These are phyloP conservation scores for Synodontis membranacea DNA, from an alignment of 2,113 vertebrate genomes.

Conservation along the genomic window DNA sequence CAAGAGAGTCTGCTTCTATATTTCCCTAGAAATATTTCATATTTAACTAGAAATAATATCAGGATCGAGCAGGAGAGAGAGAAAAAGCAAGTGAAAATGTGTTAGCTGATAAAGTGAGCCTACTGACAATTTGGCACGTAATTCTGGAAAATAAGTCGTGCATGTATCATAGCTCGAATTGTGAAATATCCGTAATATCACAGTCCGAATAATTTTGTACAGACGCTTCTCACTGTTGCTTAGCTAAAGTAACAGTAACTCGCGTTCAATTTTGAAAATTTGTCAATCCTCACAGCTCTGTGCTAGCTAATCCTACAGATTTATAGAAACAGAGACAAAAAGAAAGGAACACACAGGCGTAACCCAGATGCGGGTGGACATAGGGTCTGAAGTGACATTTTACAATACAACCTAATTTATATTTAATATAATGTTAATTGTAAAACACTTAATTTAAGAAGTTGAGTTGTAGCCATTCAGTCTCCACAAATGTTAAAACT, in stretches of 20 bases:
- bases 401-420: too few relatives aligned
- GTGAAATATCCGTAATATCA: not conserved
- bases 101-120: not conserved
- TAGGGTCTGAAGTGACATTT: not conserved
- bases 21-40: not conserved
- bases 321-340: not conserved
- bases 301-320: not conserved
- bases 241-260: not conserved
- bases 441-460: not conserved
- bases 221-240: not conserved
- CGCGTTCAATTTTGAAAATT: not conserved
- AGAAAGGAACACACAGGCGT: not conserved
- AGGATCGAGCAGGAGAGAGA: not conserved
- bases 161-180: not conserved
- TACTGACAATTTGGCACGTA: too few relatives aligned
- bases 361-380: not conserved
- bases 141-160: not conserved
- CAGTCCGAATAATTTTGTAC: not conserved
- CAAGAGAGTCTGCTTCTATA: not conserved
- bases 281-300: not conserved
- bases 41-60: not conserved
- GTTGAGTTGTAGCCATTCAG: not conserved
- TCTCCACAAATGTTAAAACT: not conserved
- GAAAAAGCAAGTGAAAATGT: not conserved
- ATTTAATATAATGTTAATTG: not conserved